Conservation (phyloP, 2,888 invertebrate genomes). For the Meandrusa payeni region DNA sequence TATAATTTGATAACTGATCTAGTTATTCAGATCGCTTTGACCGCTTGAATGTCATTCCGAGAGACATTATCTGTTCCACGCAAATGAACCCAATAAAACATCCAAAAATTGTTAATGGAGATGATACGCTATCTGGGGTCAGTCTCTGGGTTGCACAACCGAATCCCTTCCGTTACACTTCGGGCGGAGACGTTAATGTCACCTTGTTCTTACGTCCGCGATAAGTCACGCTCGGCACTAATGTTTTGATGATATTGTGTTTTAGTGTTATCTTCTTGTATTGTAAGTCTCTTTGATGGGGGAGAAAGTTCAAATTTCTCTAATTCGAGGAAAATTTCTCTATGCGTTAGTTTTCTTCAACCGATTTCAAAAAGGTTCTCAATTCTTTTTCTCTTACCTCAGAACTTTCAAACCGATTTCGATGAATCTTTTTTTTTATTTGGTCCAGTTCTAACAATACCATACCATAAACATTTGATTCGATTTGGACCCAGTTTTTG, state of each 20-base stretch:
- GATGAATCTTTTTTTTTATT: too few species aligned
- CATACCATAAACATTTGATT: too few species aligned
- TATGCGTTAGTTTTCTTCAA: too few species aligned
- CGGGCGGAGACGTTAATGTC: slow-evolving; percentile 18
- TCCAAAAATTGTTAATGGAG: slow-evolving; percentile 31
- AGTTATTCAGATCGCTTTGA: slow-evolving; percentile 10
- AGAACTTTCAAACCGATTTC: too few species aligned
- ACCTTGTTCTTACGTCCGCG: slow-evolving; percentile 16
- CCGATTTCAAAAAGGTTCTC: too few species aligned
- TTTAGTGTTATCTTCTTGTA: too few species aligned
- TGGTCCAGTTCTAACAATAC: too few species aligned
- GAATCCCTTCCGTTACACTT: slow-evolving; percentile 36
- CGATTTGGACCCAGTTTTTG: too few species aligned
- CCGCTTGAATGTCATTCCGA: slow-evolving; percentile 36
- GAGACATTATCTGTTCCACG: slow-evolving; percentile 47
- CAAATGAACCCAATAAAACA: slow-evolving; percentile 43
- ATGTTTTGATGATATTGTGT: slow-evolving; percentile 9
- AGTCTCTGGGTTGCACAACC: slow-evolving; percentile 31
- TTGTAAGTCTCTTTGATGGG: too few species aligned
- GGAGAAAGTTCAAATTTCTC: too few species aligned
- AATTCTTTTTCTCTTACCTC: too few species aligned
- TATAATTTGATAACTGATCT: slow-evolving; percentile 14
- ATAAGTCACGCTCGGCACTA: slow-evolving; percentile 19
- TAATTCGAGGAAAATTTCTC: too few species aligned
- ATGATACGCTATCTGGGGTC: slow-evolving; percentile 39